Evolutionary conservation across 2,888 invertebrate species (phyloP).

Genomic region (Leucozona laternaria): DNA sequence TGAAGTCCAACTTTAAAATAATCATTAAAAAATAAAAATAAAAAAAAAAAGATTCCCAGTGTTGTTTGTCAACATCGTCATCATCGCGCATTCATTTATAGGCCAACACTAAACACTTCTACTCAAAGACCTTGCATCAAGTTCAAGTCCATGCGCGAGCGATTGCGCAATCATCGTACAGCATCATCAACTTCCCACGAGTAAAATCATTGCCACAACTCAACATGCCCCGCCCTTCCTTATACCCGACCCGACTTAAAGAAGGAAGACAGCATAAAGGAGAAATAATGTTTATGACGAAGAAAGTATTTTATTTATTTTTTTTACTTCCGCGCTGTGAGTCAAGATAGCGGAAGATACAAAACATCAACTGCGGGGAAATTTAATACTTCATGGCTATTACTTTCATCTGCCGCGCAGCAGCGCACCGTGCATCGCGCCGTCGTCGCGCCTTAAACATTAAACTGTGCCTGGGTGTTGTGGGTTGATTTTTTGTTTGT

Average conservation of each 20-base stretch:
- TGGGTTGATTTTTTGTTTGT: slow-evolving; percentile 29
- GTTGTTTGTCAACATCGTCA: slow-evolving; percentile 57
- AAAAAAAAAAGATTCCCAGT: slow-evolving; percentile 5
- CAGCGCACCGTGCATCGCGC: neutral
- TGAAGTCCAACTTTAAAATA: slow-evolving; percentile 18
- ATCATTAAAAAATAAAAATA: neutral
- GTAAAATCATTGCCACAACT: slow-evolving; percentile 16
- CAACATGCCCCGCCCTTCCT: slow-evolving; percentile 20
- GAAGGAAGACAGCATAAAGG: slow-evolving; percentile 4
- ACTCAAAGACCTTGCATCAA: slow-evolving; percentile 58
- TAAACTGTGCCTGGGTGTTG: slow-evolving; percentile 4
- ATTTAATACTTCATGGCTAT: slow-evolving; percentile 24
- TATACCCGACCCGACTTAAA: neutral
- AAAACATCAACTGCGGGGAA: neutral
- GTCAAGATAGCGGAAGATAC: slow-evolving; percentile 20
- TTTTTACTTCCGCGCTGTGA: slow-evolving; percentile 51
- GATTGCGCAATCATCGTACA: slow-evolving; percentile 64
- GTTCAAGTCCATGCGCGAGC: slow-evolving; percentile 56
- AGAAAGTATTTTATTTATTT: slow-evolving; percentile 48
- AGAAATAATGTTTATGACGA: slow-evolving; percentile 42
- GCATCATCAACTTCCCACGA: slow-evolving; percentile 17
- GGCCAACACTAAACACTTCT: slow-evolving; percentile 10
- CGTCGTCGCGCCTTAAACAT: neutral
- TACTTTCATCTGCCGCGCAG: neutral
- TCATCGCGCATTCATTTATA: slow-evolving; percentile 26